Conservation (phyloP, 2,888 invertebrate genomes). For the Eupithecia vulgata region DNA sequence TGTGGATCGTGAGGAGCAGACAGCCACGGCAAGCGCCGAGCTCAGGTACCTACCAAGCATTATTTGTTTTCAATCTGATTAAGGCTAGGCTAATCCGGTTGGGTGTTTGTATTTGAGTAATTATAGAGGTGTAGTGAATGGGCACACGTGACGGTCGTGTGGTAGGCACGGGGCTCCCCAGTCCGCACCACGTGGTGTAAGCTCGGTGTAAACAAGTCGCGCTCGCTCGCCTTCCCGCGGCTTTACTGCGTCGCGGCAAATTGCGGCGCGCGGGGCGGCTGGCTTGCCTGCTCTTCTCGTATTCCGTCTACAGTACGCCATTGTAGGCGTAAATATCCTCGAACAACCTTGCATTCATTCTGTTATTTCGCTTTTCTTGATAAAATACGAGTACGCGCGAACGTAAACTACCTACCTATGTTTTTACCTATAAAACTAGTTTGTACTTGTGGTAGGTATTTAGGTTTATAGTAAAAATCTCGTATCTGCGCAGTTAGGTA, state of each 20-base stretch:
- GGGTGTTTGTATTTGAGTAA: conserved; percentile 49
- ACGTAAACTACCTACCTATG: not conserved
- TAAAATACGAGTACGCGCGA: not conserved
- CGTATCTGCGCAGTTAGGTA: not conserved
- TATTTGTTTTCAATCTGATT: conserved; percentile 75
- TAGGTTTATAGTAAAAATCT: not conserved
- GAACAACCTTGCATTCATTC: conserved; percentile 13
- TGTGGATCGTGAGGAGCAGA: conserved; percentile 66
- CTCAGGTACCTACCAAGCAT: conserved; percentile 71
- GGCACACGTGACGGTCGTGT: conserved; percentile 73
- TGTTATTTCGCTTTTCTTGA: conserved; percentile 1
- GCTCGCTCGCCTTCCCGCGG: conserved; percentile 49
- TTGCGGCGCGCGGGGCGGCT: conserved; percentile 16
- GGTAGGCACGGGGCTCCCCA: conserved; percentile 49
- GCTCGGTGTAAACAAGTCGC: conserved; percentile 73
- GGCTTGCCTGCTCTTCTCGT: conserved; percentile 17
- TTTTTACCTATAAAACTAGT: too few species aligned
- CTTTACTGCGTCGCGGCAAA: conserved; percentile 41
- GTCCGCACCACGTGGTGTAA: conserved; percentile 72
- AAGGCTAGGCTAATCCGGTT: conserved; percentile 61
- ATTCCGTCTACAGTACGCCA: conserved; percentile 10
- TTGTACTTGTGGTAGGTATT: too few species aligned
- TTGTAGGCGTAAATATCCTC: conserved; percentile 7
- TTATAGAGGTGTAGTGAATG: conserved; percentile 60
- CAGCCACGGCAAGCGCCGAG: conserved; percentile 78